Base-by-base conservation (phyloP, 1,140 invertebrate species). In the Neotoxoptera formosana region DNA sequence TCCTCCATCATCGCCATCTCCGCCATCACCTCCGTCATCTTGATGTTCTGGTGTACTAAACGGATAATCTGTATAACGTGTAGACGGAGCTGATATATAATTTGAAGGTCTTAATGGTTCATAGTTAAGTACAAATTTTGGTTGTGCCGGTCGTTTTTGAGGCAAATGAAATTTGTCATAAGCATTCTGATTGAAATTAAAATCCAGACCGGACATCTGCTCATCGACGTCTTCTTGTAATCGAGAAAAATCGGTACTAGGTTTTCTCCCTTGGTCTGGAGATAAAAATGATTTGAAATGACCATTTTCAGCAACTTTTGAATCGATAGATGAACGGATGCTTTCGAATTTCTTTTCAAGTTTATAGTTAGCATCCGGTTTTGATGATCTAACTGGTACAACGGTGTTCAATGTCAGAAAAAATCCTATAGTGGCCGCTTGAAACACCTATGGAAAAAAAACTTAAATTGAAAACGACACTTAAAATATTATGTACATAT, bases 51-150 rank as follows among this genome's bases (percentile, higher is more conserved):
- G 93, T 30, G 25, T n/a, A 36, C 14, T 17, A 34, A 90, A 90
- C 1, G 81, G 81, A 84, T 93, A 51, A 53, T 41, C 25, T 30
- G 36, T 56, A 21, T 48, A 83, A 41, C 21, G 30, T 25, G 45
- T 41, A 23, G 36, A 47, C 11, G 51, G 67, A 2, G 30, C 20
- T 47, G 81, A 53, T 45, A 92, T 76, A 41, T 86, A 93, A 41
- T 93, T 93, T 41, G 48, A 93, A 51, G 91, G 91, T 86, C 91
- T 83, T 45, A 93, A 51, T 7, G 91, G 91, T 48, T 93, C 91
- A 84, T 84, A 93, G 48, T 83, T 93, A 0, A 93, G 91, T 30
- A 93, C 25, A 41, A 51, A 84, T 53, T 84, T 93, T 0, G 91
- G 91, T 41, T 30, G 8, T 14, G 23, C 8, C 20, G 48, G 21